These are phyloP conservation scores for Oasisia sp. DNA, from an alignment of 2,888 invertebrate species.

Conservation along the genomic window DNA sequence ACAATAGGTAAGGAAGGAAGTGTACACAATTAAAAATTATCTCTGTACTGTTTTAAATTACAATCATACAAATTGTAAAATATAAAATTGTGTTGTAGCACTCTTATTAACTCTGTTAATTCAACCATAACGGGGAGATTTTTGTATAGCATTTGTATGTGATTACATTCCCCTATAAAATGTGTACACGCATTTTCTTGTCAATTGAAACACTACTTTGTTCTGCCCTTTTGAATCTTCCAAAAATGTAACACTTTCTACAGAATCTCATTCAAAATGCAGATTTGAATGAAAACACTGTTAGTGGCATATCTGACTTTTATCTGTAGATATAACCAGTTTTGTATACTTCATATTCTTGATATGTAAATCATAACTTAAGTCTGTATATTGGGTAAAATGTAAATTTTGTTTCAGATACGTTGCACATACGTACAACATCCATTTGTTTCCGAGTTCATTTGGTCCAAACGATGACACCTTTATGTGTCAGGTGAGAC, in stretches of 20 bases:
- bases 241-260: no score
- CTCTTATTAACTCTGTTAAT: background rate
- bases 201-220: background rate
- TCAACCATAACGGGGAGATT: background rate
- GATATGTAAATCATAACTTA: no score
- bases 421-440: background rate
- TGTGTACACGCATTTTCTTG: background rate
- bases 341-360: no score
- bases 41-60: background rate
- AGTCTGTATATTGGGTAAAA: background rate
- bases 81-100: background rate
- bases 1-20: background rate
- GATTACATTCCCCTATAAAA: background rate
- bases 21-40: background rate
- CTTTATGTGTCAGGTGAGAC: constrained; percentile 18
- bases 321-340: no score
- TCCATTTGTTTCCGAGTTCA: constrained; percentile 22
- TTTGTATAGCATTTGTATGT: background rate
- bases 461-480: background rate
- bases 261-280: background rate
- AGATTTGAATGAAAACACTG: no score
- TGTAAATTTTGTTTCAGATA: background rate
- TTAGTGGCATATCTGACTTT: no score
- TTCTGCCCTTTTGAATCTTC: background rate
- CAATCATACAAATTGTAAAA: no score